Evolutionary conservation across 1,140 invertebrate genomes (phyloP).

Genomic region (Tribolium castaneum): DNA sequence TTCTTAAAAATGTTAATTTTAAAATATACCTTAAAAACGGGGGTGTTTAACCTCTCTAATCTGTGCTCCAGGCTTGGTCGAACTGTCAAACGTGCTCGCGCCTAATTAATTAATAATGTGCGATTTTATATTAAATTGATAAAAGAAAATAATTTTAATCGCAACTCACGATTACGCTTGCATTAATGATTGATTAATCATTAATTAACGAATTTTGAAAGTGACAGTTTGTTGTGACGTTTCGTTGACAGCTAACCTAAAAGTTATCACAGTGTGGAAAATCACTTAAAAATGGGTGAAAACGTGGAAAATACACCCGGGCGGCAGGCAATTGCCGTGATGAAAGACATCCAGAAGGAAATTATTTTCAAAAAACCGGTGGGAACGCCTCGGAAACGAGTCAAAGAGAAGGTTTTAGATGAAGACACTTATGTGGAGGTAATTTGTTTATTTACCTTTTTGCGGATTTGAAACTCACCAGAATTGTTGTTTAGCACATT

Average conservation of each 20-base stretch:
- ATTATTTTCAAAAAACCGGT: constrained; percentile 78
- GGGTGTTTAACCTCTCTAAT: no score
- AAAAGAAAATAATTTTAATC: no score
- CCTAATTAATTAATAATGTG: no score
- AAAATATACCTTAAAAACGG: no score
- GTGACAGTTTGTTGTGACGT: neutral
- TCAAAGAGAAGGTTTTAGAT: constrained; percentile 67
- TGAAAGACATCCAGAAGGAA: constrained; percentile 70
- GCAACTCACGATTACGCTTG: no score
- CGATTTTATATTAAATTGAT: no score
- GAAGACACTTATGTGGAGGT: constrained; percentile 87
- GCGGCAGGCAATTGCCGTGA: constrained; percentile 69
- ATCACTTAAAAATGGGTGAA: constrained; percentile 50
- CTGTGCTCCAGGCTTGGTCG: no score
- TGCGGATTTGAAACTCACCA: constrained; percentile 35
- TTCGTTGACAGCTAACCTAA: constrained; percentile 18
- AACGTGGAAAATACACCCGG: constrained; percentile 66
- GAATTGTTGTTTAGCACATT: constrained; percentile 74
- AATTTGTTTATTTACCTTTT: constrained; percentile 49
- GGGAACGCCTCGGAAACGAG: constrained; percentile 66
- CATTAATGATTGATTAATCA: no score
- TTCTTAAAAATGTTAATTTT: no score
- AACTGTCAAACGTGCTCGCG: no score
- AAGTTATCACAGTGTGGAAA: neutral
- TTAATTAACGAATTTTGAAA: neutral